Base-by-base conservation (phyloP, 2,888 invertebrate genomes). In the Aelia acuminata region DNA sequence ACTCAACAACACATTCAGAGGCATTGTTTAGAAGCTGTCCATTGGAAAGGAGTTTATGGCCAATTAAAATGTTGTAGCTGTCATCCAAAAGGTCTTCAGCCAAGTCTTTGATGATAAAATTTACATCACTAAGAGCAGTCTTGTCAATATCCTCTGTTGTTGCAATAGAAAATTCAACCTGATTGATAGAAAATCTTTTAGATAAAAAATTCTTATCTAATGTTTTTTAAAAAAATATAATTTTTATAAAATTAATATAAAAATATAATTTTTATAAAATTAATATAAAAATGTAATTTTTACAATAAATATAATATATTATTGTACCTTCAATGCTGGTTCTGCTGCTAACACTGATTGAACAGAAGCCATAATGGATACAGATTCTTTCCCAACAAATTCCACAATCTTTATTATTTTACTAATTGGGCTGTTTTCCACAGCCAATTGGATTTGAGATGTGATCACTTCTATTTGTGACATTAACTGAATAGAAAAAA, bases 391-490 rank as follows among this genome's bases (percentile, higher is more conserved):
- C 85, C 94, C 94, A 15, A 95, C n/a, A 35, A 87, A 93, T 93
- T 98, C 98, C 22, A 94, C 93, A 31, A 95, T 93, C 92, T 96
- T 96, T 31, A 98, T 92, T 91, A 96, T 96, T 5, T 95, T 92
- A 20, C 95, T 94, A 0, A 94, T 93, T 63, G 93, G 93, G 31
- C 94, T 94, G 92, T 98, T 98, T 93, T 98, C 98, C 50, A 96
- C 92, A 39, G 96, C 95, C 18, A 96, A 92, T 92, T 98, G 97
- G 87, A 97, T 92, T 89, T 94, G 93, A 84, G 94, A 94, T 0
- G 95, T 94, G 18, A 97, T 92, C 22, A 96, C 94, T 4, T 89
- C 89, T n/a, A 22, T 85, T 39, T 87, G 75, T 35, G 49, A 50
- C 49, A 90, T 84, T 87, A 88, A 88, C 89, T 90, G 35, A 18